Percentiles rank a stretch among this genome's conserved stretches.
These are phyloP conservation scores for Gastrophysa polygoni DNA, from an alignment of 2,888 invertebrate species.

Conservation along the genomic window DNA sequence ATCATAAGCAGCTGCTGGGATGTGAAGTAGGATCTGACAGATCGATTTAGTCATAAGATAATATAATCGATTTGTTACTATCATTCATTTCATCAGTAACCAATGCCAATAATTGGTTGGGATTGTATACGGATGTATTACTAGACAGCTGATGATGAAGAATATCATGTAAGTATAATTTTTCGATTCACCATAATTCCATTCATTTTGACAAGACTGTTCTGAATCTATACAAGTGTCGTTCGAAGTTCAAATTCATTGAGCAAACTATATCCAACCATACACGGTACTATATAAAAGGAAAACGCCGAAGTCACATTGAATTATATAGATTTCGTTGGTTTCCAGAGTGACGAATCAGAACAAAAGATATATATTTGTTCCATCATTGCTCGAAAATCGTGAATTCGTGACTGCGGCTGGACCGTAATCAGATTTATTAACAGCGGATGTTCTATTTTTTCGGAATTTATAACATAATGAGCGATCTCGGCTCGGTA, in stretches of 20 bases:
- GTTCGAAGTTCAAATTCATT: background rate
- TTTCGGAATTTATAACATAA: constrained; percentile 16
- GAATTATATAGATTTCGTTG: background rate
- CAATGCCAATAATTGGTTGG: too few species aligned
- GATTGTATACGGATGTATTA: too few species aligned
- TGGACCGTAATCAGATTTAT: constrained; percentile 23
- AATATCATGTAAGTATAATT: too few species aligned
- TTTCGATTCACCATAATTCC: too few species aligned
- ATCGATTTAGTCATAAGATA: too few species aligned
- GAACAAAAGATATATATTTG: constrained; percentile 4
- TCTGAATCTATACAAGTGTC: too few species aligned
- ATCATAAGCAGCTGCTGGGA: too few species aligned
- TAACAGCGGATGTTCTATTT: constrained; percentile 22
- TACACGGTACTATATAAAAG: background rate
- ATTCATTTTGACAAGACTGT: too few species aligned
- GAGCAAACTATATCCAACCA: background rate
- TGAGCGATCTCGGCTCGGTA: background rate
- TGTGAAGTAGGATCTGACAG: too few species aligned
- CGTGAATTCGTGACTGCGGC: constrained; percentile 22
- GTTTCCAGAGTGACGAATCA: background rate
- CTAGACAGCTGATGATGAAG: too few species aligned
- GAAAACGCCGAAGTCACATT: background rate
- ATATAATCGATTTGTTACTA: too few species aligned
- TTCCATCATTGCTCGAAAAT: constrained; percentile 19
- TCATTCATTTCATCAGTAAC: too few species aligned